Percentiles rank a stretch among this genome's conserved stretches.
phyloP scores from a whole-genome alignment of 2,888 invertebrate genomes.

The Drosophila rubida region DNA sequence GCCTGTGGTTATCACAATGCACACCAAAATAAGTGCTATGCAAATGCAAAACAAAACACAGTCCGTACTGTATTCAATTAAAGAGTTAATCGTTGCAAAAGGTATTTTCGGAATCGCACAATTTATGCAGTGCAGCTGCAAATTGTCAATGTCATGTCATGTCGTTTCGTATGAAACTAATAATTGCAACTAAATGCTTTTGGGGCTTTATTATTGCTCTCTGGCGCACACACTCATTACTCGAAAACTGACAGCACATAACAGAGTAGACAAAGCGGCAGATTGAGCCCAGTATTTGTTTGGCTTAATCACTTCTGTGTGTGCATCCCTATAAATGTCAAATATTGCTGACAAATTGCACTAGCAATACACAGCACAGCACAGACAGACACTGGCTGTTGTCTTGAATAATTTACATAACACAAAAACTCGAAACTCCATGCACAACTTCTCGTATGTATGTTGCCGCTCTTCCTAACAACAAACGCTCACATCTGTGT shows the following conservation, averaged over 20 bases:
- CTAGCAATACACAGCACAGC: constrained; percentile 17
- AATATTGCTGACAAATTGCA: constrained; percentile 71
- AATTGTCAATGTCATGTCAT: constrained; percentile 11
- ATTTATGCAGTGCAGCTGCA: constrained; percentile 5
- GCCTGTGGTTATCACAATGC: neutral
- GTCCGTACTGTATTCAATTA: neutral
- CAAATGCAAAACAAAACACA: neutral
- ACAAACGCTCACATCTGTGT: constrained; percentile 31
- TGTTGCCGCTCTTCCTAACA: constrained; percentile 52
- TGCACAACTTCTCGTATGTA: constrained; percentile 50
- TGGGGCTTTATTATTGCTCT: neutral
- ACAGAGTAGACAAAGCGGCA: neutral
- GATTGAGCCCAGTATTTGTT: constrained; percentile 34
- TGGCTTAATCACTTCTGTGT: constrained; percentile 33
- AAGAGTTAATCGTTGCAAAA: neutral
- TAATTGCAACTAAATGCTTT: constrained; percentile 5
- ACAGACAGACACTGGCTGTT: constrained; percentile 15
- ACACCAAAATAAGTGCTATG: neutral
- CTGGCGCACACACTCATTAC: constrained; percentile 13
- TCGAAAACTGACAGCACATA: constrained; percentile 15
- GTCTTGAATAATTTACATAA: constrained; percentile 51
- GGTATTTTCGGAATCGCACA: neutral
- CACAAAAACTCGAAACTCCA: constrained; percentile 30
- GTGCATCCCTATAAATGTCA: constrained; percentile 52
- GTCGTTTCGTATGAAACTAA: constrained; percentile 7